Evolutionary conservation across 2,113 vertebrate genomes (phyloP), one percentile per base, ranked within the genome.

Genomic region (Dipodomys ordii): DNA sequence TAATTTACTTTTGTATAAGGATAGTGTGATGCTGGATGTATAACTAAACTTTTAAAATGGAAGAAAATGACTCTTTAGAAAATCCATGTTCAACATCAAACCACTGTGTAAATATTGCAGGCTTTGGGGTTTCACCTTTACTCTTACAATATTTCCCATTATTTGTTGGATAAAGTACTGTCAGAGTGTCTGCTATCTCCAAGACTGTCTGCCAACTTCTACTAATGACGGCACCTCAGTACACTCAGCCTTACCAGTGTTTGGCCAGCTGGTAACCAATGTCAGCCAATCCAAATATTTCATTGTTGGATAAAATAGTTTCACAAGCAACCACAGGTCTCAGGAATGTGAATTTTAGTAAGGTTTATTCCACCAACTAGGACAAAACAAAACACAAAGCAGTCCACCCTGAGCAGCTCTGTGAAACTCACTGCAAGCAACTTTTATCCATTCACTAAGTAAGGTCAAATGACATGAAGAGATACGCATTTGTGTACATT

Each of bases 361-460:
- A 87, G 35, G 5, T 68, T 96, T 83, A 94, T 88, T 93, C 94
- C 20, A 0, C 64, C 96, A 69, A 93, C 57, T 10, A 71, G 69
- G 35, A 92, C 72, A 94, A 96, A 97, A 79, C 74, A 97, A 83
- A 93, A 93, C 19, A 73, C 3, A 91, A 82, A 82, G 6, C 83
- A 88, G 79, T 65, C 67, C 69, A 68, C 64, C 64, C 25, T 74
- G 65, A 91, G 82, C 57, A 96, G 92, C 95, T 96, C 94, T 96
- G 67, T 85, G 93, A 96, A 84, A 88, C 60, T 53, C 39, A 84
- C 67, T 94, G 77, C 92, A 91, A 95, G 81, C 9, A 71, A 30
- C 95, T 97, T 97, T 89, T 71, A 97, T 90, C 53, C 78, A 93
- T 79, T 89, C 83, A 88, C 83, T 80, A 64, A 97, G 93, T 78